Evolutionary conservation across 2,888 invertebrate species (phyloP), one percentile per base, ranked within the genome.

Genomic region (Cataglyphis albicans): DNA sequence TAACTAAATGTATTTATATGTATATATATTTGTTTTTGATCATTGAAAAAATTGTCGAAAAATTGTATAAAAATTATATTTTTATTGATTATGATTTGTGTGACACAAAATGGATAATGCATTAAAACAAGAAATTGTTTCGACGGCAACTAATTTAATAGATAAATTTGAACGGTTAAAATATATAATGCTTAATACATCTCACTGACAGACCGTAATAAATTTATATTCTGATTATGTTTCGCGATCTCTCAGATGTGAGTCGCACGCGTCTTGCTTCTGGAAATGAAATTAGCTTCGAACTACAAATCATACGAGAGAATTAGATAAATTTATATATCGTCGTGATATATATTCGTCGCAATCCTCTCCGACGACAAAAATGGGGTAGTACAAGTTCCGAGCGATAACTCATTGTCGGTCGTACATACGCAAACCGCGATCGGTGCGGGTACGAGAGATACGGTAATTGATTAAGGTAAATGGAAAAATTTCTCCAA

Each of bases 401-500:
- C 35, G 73, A 35, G 44, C 59, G 68, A 72, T 80, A 80, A 80
- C 78, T 80, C 59, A 80, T 80, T 72, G 78, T 59, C 73, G 78
- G 32, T 44, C 59, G 59, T 72, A 72, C 72, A 21, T 78, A 72
- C 57, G 59, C 59, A 44, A 44, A 44, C n/a, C 35, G 35, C 78
- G 59, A 72, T 80, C 72, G 1, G 73, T 44, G 59, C 59, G 59
- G 74, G 44, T 29, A 55, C 25, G 21, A 73, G 21, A 73, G 59
- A 80, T 80, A 68, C 78, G 72, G 59, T 61, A 80, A 80, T 72
- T 80, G 74, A 80, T 80, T 80, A 72, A 80, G 72, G 78, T 80
- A 80, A 80, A 72, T 80, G 78, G 73, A 80, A 80, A 78, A 80
- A 80, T 73, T 76, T 73, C 73, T 73, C 32, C 44, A 59, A 73